phyloP scores from a whole-genome alignment of 2,888 invertebrate species.

The Lamellibrachia satsuma region DNA sequence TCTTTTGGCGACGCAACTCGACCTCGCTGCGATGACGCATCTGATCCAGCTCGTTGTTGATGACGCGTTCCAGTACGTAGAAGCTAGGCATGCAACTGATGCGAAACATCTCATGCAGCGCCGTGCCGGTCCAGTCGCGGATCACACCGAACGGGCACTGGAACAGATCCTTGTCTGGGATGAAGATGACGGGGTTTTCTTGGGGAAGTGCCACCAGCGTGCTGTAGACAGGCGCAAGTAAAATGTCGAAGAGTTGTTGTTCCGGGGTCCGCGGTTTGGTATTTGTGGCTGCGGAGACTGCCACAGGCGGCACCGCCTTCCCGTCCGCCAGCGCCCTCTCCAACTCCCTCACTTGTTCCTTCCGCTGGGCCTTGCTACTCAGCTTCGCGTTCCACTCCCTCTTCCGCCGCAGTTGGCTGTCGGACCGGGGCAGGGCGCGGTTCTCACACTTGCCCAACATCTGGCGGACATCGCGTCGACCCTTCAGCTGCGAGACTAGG shows the following conservation, averaged over 20 bases:
- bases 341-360: background rate
- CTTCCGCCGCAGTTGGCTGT: constrained; percentile 24
- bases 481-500: constrained; percentile 21
- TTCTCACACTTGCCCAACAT: constrained; percentile 49
- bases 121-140: constrained; percentile 47
- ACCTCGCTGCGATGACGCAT: constrained; percentile 51
- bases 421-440: constrained; percentile 50
- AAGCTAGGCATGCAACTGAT: constrained; percentile 56
- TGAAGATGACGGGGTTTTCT: constrained; percentile 51
- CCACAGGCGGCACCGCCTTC: background rate
- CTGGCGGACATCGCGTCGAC: background rate
- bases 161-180: constrained; percentile 57
- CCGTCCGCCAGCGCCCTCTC: background rate
- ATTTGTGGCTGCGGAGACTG: background rate
- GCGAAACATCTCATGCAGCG: constrained; percentile 43
- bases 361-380: background rate
- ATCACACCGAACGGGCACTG: constrained; percentile 56
- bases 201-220: constrained; percentile 51
- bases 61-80: constrained; percentile 52
- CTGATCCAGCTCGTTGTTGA: constrained; percentile 53
- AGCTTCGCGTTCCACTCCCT: constrained; percentile 26
- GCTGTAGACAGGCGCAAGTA: constrained; percentile 57
- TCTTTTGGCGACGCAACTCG: constrained; percentile 51
- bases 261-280: constrained; percentile 31
- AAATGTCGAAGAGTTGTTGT: constrained; percentile 52